Percentiles rank a stretch among this genome's conserved stretches.
Evolutionary conservation across 2,888 invertebrate genomes (phyloP).

Genomic region (Leucoptera coffeella): DNA sequence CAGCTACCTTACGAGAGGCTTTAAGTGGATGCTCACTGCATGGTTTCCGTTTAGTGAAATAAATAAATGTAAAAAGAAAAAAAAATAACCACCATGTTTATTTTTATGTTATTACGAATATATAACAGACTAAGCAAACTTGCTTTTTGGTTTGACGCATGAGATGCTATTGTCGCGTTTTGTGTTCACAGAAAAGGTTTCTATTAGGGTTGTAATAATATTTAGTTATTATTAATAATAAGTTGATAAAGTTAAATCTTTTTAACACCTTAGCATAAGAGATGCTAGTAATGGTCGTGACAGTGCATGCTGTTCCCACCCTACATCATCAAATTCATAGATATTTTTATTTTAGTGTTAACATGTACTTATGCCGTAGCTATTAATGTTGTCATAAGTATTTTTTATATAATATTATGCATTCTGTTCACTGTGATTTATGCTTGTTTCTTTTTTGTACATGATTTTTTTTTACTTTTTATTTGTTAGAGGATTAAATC

Average conservation of each 20-base stretch:
- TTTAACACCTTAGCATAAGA: no score
- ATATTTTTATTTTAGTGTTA: no score
- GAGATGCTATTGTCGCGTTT: no score
- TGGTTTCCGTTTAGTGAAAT: constrained; percentile 22
- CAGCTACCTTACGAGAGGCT: constrained; percentile 90
- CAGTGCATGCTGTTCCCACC: no score
- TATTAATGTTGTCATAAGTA: constrained; percentile 15
- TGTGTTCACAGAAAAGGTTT: no score
- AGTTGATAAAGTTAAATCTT: constrained; percentile 10
- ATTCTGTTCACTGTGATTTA: constrained; percentile 42
- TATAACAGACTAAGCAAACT: no score
- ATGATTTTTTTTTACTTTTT: constrained; percentile 20
- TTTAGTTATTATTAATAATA: constrained; percentile 14
- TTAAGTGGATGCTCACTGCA: constrained; percentile 58
- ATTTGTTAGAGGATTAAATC: constrained; percentile 34
- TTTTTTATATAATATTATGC: no score
- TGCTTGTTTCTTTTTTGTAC: constrained; percentile 13
- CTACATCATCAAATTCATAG: no score
- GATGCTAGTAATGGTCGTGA: no score
- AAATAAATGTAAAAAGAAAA: constrained; percentile 17
- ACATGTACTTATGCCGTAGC: constrained; percentile 22
- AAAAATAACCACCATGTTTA: constrained; percentile 6
- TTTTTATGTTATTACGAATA: no score
- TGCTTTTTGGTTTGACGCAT: no score
- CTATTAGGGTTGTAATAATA: constrained; percentile 9